These are phyloP conservation scores for Ptychochromis oligacanthus DNA, from an alignment of 2,113 vertebrate species.

Conservation along the genomic window DNA sequence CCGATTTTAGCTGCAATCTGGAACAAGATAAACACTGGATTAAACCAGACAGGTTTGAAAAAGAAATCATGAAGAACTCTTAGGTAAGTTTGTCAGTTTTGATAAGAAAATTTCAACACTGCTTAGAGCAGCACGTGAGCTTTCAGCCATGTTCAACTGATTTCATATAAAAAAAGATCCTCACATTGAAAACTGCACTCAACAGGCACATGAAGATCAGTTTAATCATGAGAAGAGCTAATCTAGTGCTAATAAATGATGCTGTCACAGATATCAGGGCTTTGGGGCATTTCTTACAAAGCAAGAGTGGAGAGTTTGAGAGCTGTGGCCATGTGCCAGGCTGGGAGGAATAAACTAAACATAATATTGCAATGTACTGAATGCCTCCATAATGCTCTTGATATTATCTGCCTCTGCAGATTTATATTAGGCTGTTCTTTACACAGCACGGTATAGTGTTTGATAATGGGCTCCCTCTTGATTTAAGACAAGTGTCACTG, in stretches of 20 bases:
- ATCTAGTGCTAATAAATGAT: not conserved
- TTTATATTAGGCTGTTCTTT: not conserved
- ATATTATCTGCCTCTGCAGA: not conserved
- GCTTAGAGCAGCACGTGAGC: not conserved
- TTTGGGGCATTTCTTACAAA: not conserved
- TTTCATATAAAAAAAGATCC: not conserved
- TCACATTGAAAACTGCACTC: not conserved
- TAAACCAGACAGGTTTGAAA: not conserved
- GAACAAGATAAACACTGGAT: not conserved
- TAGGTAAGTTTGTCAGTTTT: not conserved
- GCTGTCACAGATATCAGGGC: not conserved
- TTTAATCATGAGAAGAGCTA: not conserved
- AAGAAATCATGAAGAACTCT: not conserved
- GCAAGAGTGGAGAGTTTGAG: not conserved
- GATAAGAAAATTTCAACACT: not conserved
- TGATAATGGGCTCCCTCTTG: not conserved
- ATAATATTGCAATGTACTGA: not conserved
- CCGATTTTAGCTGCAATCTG: conserved; percentile 96
- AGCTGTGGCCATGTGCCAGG: not conserved
- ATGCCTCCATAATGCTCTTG: not conserved
- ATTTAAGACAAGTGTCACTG: not conserved
- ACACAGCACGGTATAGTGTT: not conserved
- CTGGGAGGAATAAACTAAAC: not conserved
- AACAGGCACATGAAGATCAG: not conserved
- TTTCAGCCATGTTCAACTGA: not conserved